phyloP scores from a whole-genome alignment of 2,888 invertebrate genomes.

The Tiliacea citrago region DNA sequence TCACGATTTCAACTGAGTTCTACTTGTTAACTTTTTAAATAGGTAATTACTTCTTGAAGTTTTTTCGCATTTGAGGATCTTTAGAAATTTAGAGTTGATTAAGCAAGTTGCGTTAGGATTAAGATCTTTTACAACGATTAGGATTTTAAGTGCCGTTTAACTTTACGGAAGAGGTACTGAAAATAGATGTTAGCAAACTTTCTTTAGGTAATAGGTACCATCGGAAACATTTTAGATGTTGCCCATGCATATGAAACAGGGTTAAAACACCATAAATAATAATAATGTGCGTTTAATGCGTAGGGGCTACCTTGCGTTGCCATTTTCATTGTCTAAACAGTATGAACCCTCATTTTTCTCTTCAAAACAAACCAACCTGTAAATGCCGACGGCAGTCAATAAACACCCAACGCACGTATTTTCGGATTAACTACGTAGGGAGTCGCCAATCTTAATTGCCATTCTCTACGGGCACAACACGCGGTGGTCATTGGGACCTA shows the following conservation, averaged over 20 bases:
- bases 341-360: constrained; percentile 71
- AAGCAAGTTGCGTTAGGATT: constrained; percentile 59
- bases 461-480: constrained; percentile 76
- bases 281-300: constrained; percentile 47
- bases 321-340: constrained; percentile 62
- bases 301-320: constrained; percentile 35
- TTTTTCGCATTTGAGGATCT: constrained; percentile 64
- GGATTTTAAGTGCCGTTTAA: constrained; percentile 49
- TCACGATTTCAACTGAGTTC: constrained; percentile 85
- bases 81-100: constrained; percentile 62
- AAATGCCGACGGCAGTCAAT: constrained; percentile 84
- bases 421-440: constrained; percentile 88
- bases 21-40: constrained; percentile 88
- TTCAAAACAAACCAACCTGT: constrained; percentile 77
- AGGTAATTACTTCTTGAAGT: constrained; percentile 71
- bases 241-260: constrained; percentile 22
- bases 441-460: constrained; percentile 89
- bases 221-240: background rate
- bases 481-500: constrained; percentile 83
- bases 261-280: constrained; percentile 29
- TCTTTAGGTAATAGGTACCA: background rate
- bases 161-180: constrained; percentile 20
- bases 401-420: constrained; percentile 89
- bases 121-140: constrained; percentile 55
- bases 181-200: background rate